Evolutionary conservation across 2,797 vertebrate species (phyloP).

Genomic region (Phataginus tetradactyla): DNA sequence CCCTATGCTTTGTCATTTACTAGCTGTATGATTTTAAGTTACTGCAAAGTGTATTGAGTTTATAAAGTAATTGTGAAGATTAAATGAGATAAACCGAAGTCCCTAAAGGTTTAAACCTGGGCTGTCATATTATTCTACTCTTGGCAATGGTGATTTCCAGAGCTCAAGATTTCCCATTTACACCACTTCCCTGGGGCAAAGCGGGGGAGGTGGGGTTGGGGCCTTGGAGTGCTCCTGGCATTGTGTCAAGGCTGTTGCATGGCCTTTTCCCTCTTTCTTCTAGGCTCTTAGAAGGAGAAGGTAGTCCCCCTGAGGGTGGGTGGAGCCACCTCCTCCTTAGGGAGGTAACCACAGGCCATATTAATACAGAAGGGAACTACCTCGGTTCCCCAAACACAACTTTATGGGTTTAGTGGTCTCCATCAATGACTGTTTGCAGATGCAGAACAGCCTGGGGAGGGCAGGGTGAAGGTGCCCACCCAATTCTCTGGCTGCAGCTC

Average conservation of each 20-base stretch:
- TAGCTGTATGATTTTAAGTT: background rate
- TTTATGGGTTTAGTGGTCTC: background rate
- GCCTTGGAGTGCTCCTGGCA: background rate
- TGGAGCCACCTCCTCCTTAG: background rate
- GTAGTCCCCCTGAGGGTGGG: background rate
- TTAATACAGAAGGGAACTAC: background rate
- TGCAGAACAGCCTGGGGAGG: too few species aligned
- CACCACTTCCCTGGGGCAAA: too few species aligned
- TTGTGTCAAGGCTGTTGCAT: background rate
- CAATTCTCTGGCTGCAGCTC: background rate
- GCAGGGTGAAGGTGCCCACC: rapidly evolving
- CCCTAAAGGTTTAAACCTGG: background rate
- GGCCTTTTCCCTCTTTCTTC: background rate
- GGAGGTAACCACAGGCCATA: background rate
- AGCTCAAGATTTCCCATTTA: background rate
- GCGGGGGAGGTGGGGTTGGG: background rate
- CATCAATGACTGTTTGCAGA: background rate
- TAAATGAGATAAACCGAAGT: background rate
- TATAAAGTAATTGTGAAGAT: background rate
- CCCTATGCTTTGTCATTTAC: background rate
- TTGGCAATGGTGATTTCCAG: background rate
- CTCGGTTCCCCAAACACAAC: too few species aligned
- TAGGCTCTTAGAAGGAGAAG: background rate
- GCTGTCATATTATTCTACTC: background rate
- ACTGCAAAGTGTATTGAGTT: background rate